phyloP scores from a whole-genome alignment of 1,140 invertebrate species.

The Plodia interpunctella region DNA sequence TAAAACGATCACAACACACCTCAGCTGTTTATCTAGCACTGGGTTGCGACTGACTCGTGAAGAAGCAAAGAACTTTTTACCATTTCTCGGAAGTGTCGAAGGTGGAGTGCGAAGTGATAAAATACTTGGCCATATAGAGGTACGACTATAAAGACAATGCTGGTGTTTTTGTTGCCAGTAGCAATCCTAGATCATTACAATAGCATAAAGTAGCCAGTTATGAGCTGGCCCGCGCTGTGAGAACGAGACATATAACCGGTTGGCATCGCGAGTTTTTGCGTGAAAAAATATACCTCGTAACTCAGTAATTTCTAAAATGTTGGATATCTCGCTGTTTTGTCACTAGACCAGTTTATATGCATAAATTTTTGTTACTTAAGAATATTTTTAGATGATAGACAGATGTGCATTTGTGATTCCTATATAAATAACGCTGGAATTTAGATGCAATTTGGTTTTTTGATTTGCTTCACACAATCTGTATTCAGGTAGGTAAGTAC shows the following conservation, averaged over 20 bases:
- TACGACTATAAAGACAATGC: slow-evolving; percentile 62
- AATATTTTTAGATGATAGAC: background rate
- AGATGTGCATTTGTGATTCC: slow-evolving; percentile 29
- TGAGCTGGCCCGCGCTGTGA: slow-evolving; percentile 38
- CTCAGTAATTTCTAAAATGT: slow-evolving; percentile 24
- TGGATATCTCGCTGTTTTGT: background rate
- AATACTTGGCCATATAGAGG: slow-evolving; percentile 52
- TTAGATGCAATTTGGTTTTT: too few species aligned
- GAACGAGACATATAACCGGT: slow-evolving; percentile 3
- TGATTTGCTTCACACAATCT: too few species aligned
- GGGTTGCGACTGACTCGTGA: slow-evolving; percentile 13
- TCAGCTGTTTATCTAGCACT: slow-evolving; percentile 22
- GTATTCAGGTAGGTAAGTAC: too few species aligned
- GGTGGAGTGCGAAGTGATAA: slow-evolving; percentile 54
- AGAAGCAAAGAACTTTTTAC: slow-evolving; percentile 25
- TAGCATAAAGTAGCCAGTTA: slow-evolving; percentile 71
- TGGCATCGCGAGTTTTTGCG: slow-evolving; percentile 37
- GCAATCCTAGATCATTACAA: slow-evolving; percentile 68
- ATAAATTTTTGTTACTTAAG: slow-evolving; percentile 4
- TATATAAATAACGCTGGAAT: too few species aligned
- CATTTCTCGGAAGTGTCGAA: slow-evolving; percentile 41
- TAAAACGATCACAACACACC: slow-evolving; percentile 26
- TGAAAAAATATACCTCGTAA: slow-evolving; percentile 42
- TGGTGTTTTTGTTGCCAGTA: slow-evolving; percentile 57
- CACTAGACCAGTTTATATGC: background rate